phyloP scores from a whole-genome alignment of 2,113 vertebrate species.

The Rhipidura dahli region DNA sequence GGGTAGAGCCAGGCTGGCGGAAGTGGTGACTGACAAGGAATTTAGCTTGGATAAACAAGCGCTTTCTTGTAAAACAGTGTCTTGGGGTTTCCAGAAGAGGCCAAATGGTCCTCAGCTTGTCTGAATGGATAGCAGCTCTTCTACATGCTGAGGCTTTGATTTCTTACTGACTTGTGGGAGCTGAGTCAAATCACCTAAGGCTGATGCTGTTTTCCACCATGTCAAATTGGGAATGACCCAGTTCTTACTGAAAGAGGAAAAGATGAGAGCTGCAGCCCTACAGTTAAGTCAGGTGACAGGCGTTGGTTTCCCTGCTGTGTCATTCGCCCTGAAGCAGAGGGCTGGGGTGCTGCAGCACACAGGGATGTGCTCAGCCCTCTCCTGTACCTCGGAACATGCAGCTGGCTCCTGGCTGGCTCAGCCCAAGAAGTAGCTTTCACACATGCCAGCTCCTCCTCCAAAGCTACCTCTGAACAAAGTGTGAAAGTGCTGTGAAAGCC shows the following conservation, averaged over 20 bases:
- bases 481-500: neutral
- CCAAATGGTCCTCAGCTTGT: neutral
- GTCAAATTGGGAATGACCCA: neutral
- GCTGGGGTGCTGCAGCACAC: neutral
- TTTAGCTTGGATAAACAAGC: neutral
- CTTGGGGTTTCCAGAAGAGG: neutral
- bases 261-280: neutral
- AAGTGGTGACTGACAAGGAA: neutral
- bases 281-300: neutral
- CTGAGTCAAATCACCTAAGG: slow-evolving; percentile 6
- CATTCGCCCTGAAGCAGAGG: accelerated
- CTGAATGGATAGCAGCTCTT: neutral
- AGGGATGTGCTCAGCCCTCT: neutral
- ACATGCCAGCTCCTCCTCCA: neutral
- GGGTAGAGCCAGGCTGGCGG: neutral
- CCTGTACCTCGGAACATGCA: neutral
- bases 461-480: neutral
- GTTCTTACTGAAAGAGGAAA: neutral
- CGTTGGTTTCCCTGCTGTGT: neutral
- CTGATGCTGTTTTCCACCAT: neutral
- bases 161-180: neutral
- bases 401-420: neutral
- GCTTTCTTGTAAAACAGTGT: neutral
- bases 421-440: neutral
- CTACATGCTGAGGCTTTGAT: neutral